Evolutionary conservation across 2,113 vertebrate genomes (phyloP).

Genomic region (Channa argus): DNA sequence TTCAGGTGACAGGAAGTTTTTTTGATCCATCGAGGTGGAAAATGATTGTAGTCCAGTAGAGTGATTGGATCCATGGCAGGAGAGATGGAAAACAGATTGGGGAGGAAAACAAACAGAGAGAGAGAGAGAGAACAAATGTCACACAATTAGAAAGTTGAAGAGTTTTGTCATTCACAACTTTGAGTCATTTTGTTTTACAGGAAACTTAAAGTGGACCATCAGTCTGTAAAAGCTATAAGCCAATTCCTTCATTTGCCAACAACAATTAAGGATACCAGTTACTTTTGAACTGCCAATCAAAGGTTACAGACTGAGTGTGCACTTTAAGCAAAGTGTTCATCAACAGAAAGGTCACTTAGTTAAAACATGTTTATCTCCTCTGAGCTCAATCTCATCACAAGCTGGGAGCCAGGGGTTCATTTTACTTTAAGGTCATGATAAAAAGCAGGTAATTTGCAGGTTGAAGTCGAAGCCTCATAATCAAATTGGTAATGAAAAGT

Average conservation of each 20-base stretch:
- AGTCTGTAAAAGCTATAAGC: constrained; percentile 38
- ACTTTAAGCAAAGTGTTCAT: constrained; percentile 56
- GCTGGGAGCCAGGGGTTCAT: not conserved
- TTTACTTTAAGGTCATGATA: constrained; percentile 3
- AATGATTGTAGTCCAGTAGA: constrained; percentile 88
- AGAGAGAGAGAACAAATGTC: constrained; percentile 74
- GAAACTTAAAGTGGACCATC: constrained; percentile 47
- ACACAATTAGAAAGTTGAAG: constrained; percentile 85
- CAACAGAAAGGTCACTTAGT: constrained; percentile 40
- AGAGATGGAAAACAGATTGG: constrained; percentile 84
- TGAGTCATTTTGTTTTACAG: constrained; percentile 52
- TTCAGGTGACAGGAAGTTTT: constrained; percentile 83
- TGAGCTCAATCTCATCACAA: constrained; percentile 34
- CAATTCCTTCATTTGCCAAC: constrained; percentile 1
- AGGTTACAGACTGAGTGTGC: constrained; percentile 46
- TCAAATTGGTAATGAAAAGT: not conserved
- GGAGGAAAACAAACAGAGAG: constrained; percentile 82
- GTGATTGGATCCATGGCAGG: constrained; percentile 89
- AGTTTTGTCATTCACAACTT: constrained; percentile 67
- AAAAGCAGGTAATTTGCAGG: constrained; percentile 31
- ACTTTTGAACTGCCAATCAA: constrained; percentile 17
- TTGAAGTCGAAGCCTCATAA: constrained; percentile 11
- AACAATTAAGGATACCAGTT: not conserved
- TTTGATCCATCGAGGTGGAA: constrained; percentile 70
- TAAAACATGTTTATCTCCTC: constrained; percentile 24